Percentiles rank a stretch among this genome's conserved stretches.
Conservation (phyloP, 2,888 invertebrate genomes). For the Nomada ruficornis region DNA sequence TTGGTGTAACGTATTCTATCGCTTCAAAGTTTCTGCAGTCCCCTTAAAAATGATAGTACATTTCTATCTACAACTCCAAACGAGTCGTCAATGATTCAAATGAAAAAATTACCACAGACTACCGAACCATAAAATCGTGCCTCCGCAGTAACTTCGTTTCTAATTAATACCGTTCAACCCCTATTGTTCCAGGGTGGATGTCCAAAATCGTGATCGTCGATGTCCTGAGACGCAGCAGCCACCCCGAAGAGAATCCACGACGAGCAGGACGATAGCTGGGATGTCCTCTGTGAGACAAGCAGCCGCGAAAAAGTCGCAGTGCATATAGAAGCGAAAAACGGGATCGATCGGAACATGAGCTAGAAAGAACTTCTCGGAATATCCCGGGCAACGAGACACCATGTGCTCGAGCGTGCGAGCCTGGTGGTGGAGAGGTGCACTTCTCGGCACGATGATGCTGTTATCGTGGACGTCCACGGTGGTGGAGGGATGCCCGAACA, state of each 20-base stretch:
- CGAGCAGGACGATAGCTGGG: not conserved
- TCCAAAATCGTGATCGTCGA: not conserved
- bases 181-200: slow-evolving; percentile 27
- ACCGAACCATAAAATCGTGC: too few species aligned
- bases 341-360: slow-evolving; percentile 30
- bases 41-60: not conserved
- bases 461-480: slow-evolving; percentile 60
- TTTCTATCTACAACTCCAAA: too few species aligned
- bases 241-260: not conserved
- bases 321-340: not conserved
- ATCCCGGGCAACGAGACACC: slow-evolving; percentile 46
- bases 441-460: slow-evolving; percentile 66
- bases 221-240: not conserved
- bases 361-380: slow-evolving; percentile 26
- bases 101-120: too few species aligned
- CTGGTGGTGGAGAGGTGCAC: slow-evolving; percentile 73
- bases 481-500: slow-evolving; percentile 88
- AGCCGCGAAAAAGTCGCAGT: not conserved
- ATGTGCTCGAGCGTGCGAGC: slow-evolving; percentile 71
- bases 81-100: too few species aligned
- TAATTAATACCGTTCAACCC: not conserved
- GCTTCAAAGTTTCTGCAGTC: not conserved
- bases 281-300: not conserved
- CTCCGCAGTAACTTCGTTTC: not conserved
- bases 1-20: not conserved